A percentile compares a stretch with the other conserved stretches of the same genome.
phyloP scores from a whole-genome alignment of 2,113 vertebrate genomes.

The Lagopus muta region DNA sequence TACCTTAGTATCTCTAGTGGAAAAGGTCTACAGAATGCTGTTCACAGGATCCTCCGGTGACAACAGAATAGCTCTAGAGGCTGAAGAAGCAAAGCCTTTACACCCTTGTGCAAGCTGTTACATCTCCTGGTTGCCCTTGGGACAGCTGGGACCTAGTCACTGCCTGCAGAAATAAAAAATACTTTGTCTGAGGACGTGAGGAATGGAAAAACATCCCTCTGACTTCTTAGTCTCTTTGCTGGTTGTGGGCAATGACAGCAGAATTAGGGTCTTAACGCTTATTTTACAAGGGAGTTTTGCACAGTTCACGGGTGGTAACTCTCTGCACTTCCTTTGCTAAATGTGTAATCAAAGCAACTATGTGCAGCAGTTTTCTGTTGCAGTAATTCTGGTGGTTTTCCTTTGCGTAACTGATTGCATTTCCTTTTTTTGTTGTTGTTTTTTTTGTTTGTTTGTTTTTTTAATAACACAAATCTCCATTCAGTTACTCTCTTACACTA shows the following conservation, averaged over 20 bases:
- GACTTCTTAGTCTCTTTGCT: not conserved
- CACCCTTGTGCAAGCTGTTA: not conserved
- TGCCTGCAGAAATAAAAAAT: not conserved
- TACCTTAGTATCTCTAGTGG: not conserved
- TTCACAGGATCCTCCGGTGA: not conserved
- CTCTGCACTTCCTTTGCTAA: not conserved
- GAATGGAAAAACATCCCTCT: not conserved
- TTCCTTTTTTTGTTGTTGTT: not conserved
- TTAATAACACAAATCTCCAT: not conserved
- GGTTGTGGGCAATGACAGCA: fast-evolving
- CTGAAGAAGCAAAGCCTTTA: not conserved
- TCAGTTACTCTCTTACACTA: not conserved
- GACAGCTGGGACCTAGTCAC: not conserved
- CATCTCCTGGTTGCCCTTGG: not conserved
- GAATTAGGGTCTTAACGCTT: not conserved
- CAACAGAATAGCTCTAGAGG: not conserved
- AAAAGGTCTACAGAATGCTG: not conserved
- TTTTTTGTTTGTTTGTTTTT: too few relatives aligned
- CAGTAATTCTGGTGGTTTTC: not conserved
- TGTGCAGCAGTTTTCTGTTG: not conserved
- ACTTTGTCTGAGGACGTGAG: not conserved
- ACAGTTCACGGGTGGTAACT: not conserved
- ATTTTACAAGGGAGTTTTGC: not conserved
- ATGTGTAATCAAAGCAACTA: not conserved
- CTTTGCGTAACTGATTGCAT: not conserved